Base-by-base conservation (phyloP, 2,797 vertebrate genomes). In the Semotilus atromaculatus region DNA sequence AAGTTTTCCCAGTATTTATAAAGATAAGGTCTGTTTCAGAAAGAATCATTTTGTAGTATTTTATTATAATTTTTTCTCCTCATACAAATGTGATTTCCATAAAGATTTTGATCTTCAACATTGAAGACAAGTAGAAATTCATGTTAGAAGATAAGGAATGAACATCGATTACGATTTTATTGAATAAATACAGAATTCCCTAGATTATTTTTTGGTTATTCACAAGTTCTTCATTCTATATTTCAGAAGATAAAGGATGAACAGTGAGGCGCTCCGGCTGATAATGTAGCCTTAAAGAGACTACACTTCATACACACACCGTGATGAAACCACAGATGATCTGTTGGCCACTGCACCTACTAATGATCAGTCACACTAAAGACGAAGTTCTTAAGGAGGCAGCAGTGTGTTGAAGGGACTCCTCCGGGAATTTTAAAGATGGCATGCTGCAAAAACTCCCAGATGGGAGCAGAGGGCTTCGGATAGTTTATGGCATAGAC, bases 381-480 rank as follows among this genome's bases (percentile, higher is more conserved):
- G 2, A 68, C 48, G 3, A 75, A 53, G 48, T 75, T 53, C 14
- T 55, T 26, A 0, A 74, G 43, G 71, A 74, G 71, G 26, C 48
- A 53, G 29, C 48, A 75, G 40, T 73, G 71, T 31, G 71, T 19
- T 6, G 71, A 73, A 11, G 71, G n/a, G 4, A 73, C 16, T 48
- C 40, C 43, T 73, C 71, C 40, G 1, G 74, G 21, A 16, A 76
- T 38, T 9, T 76, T 77, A 18, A 26, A 77, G 36, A 38, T 36
- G 6, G 74, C 36, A 5, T 77, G 23, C 53, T 60, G 23, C 53
- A 60, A 40, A n/a, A 76, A 40, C 74, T 60, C 53, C 36, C 36
- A 62, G 19, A 78, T 77, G 7, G 36, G 53, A 38, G 53, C 55
- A 43, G 51, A 77, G 36, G 75, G 23, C 36, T 77, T 77, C 5